Conservation (phyloP, 2,113 vertebrate genomes). For the Pampusana beccarii region DNA sequence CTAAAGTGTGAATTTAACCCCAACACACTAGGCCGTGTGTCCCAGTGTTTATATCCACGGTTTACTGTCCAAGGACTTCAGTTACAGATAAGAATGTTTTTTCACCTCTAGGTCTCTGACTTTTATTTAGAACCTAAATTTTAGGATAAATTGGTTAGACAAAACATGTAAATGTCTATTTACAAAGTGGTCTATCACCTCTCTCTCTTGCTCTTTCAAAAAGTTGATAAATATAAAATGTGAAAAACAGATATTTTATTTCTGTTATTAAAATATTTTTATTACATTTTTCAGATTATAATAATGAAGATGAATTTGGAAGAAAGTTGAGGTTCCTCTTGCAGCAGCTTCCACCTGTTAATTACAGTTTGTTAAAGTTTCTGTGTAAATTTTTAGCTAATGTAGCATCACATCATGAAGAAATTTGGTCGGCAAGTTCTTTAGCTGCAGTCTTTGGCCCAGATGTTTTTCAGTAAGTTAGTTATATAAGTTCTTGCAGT, state of each 20-base stretch:
- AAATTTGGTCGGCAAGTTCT: conserved; percentile 90
- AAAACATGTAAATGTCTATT: background rate
- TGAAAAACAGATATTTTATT: conserved; percentile 35
- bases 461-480: conserved; percentile 96
- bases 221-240: conserved; percentile 4
- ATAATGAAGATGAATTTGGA: conserved; percentile 93
- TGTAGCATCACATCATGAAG: conserved; percentile 93
- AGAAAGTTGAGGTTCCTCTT: conserved; percentile 95
- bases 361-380: conserved; percentile 95
- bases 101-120: background rate
- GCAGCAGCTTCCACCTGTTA: conserved; percentile 95
- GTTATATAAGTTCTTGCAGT: background rate
- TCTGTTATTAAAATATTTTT: conserved; percentile 35
- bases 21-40: background rate
- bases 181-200: background rate
- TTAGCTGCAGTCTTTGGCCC: conserved; percentile 96
- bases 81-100: background rate
- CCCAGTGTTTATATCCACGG: background rate
- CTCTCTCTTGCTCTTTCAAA: background rate
- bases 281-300: conserved; percentile 85
- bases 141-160: background rate
- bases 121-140: background rate
- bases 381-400: conserved; percentile 94
- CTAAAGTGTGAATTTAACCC: background rate
- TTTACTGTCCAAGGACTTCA: background rate